phyloP scores from a whole-genome alignment of 2,888 invertebrate genomes.

The Ichneumon xanthorius region DNA sequence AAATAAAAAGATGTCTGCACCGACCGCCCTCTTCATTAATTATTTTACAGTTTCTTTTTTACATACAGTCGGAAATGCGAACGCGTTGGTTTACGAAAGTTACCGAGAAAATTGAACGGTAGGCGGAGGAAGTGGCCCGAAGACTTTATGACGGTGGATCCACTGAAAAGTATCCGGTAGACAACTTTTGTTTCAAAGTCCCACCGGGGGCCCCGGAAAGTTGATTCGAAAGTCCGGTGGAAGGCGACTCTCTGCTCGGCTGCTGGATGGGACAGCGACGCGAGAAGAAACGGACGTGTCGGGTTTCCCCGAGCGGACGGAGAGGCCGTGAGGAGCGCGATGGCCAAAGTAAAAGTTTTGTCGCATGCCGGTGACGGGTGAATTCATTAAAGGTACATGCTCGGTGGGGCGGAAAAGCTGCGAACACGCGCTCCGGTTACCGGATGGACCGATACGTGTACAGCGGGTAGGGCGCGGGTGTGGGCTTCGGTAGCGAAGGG shows the following conservation, averaged over 20 bases:
- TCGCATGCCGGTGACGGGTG: slow-evolving; percentile 64
- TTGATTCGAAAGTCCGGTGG: slow-evolving; percentile 48
- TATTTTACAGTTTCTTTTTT: not conserved
- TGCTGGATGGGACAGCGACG: slow-evolving; percentile 24
- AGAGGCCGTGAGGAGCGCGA: slow-evolving; percentile 2
- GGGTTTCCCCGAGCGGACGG: slow-evolving; percentile 32
- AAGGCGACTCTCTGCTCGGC: slow-evolving; percentile 3
- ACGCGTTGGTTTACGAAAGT: not conserved
- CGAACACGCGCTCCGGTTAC: slow-evolving; percentile 33
- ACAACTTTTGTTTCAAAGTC: slow-evolving; percentile 45
- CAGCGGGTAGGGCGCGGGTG: not conserved
- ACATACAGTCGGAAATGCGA: not conserved
- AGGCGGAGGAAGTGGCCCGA: not conserved
- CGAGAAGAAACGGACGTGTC: slow-evolving; percentile 45
- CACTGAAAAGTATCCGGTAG: not conserved
- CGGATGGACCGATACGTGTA: slow-evolving; percentile 1
- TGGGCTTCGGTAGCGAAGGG: not conserved
- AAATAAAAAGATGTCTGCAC: too few species aligned
- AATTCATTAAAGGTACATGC: slow-evolving; percentile 61
- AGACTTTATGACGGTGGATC: slow-evolving; percentile 11
- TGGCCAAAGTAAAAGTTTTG: slow-evolving; percentile 53
- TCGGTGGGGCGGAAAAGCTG: slow-evolving; percentile 41
- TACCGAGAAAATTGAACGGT: not conserved
- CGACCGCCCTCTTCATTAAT: too few species aligned
- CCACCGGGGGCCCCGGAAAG: slow-evolving; percentile 15